Evolutionary conservation across 2,113 vertebrate species (phyloP), one percentile per base, ranked within the genome.

Genomic region (Isurus oxyrinchus): DNA sequence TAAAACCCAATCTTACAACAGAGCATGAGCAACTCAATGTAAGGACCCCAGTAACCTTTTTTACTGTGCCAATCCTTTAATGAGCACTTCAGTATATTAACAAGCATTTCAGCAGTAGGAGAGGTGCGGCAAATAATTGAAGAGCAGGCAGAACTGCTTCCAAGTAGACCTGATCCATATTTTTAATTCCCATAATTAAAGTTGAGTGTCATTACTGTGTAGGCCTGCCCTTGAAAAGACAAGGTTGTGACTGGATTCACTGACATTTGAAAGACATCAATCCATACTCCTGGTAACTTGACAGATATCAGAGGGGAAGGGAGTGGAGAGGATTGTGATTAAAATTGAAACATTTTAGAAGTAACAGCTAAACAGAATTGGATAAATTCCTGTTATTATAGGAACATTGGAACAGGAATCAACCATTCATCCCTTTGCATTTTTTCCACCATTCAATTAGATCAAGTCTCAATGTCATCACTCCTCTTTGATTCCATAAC

Each of bases 141-240:
- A 40, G 16, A 84, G 40, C 81, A 84, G 81, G 81, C 88, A 61
- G 31, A 31, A 61, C 21, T 93, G 13, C 14, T 59, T n/a, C 88
- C 13, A 40, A 94, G 59, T 59, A 63, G 35, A 10, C 2, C 57
- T 2, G 35, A 61, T 94, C 90, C 59, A 63, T 61, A 94, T 31
- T 59, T 61, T 63, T 66, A 94, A 94, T 94, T 94, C 59, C 90
- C 35, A 23, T 40, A 63, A 63, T 94, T 94, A 66, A n/a, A 63
- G 19, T 63, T 94, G 90, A 94, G 90, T 94, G 35, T 35, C 59
- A 63, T 61, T 21, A 94, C 14, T 94, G 16, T 63, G 35, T 63
- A 25, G 90, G 16, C 31, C 5, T 93, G 90, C 57, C 90, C 90
- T 93, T 93, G 90, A 93, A 93, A 93, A 93, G 90, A 93, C 90